A percentile compares a stretch with the other conserved stretches of the same genome.
These are phyloP conservation scores for Nycticebus coucang DNA, from an alignment of 2,113 vertebrate species.

Conservation along the genomic window DNA sequence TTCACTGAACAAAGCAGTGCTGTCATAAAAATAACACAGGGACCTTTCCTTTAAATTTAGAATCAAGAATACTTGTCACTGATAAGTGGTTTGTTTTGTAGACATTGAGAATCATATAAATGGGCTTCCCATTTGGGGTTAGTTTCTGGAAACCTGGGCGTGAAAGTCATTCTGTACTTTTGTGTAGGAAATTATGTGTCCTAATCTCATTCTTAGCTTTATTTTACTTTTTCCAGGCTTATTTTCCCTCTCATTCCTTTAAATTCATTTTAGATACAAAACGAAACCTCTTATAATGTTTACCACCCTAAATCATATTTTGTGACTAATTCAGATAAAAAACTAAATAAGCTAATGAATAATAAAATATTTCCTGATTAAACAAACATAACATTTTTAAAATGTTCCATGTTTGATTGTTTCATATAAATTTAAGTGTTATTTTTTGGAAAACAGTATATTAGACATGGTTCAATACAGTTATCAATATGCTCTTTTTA, in stretches of 20 bases:
- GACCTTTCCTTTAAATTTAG: neutral
- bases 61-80: neutral
- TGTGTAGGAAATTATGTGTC: neutral
- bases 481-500: neutral
- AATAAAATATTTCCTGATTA: neutral
- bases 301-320: neutral
- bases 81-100: neutral
- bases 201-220: neutral
- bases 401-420: neutral
- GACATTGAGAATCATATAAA: neutral
- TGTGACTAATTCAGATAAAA: neutral
- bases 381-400: neutral
- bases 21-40: neutral
- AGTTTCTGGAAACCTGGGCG: neutral
- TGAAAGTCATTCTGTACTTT: neutral
- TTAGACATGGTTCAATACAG: neutral
- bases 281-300: neutral
- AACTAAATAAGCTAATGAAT: conserved; percentile 2
- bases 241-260: neutral
- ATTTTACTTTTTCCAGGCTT: neutral
- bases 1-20: neutral
- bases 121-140: neutral
- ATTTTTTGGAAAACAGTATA: neutral
- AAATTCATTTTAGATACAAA: neutral
- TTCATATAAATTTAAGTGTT: neutral